Percentiles rank a stretch among this genome's conserved stretches.
phyloP scores from a whole-genome alignment of 2,888 invertebrate genomes.

The Rutpela maculata region DNA sequence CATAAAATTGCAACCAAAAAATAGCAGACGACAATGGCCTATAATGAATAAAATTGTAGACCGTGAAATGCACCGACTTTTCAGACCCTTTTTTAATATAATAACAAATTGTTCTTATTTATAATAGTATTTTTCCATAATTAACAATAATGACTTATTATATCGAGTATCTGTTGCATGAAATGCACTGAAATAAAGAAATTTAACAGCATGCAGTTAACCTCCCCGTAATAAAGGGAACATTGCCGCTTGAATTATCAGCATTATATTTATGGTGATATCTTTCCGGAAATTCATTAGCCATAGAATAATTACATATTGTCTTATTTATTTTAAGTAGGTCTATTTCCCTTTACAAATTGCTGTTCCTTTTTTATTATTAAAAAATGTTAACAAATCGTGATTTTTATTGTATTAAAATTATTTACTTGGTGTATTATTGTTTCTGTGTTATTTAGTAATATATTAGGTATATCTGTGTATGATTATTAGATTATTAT shows the following conservation, averaged over 20 bases:
- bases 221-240: constrained; percentile 14
- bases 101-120: constrained; percentile 33
- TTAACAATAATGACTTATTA: constrained; percentile 35
- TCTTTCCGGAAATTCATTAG: constrained; percentile 21
- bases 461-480: too few relatives aligned
- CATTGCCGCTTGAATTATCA: background rate
- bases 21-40: constrained; percentile 59
- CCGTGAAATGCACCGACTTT: constrained; percentile 54
- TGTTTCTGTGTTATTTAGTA: too few relatives aligned
- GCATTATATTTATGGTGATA: background rate
- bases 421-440: too few relatives aligned
- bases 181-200: constrained; percentile 23
- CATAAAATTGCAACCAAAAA: constrained; percentile 72
- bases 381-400: too few relatives aligned
- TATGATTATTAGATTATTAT: too few relatives aligned
- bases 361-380: too few relatives aligned
- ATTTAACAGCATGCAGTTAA: background rate
- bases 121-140: constrained; percentile 29
- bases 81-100: constrained; percentile 23
- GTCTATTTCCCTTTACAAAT: too few relatives aligned
- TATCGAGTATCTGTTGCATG: constrained; percentile 34
- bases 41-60: constrained; percentile 53
- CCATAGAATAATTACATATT: background rate
- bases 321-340: too few relatives aligned
- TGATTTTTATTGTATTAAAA: too few relatives aligned